Conservation (phyloP, 1,140 invertebrate species). For the Eurosta solidaginis region DNA sequence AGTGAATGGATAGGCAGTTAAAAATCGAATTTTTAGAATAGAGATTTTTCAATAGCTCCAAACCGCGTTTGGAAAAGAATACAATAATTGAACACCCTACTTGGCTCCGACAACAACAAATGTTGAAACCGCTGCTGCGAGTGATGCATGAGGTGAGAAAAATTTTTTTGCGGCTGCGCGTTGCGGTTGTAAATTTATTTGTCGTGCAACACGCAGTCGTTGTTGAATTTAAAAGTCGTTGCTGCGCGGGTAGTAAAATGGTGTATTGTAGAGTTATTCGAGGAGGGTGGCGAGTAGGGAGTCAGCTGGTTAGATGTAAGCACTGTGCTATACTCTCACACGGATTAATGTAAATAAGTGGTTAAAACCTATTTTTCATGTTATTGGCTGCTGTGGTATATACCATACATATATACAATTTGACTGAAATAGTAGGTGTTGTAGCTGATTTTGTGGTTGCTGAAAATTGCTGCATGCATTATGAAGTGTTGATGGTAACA, state of each 20-base stretch:
- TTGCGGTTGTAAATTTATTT: slow-evolving; percentile 28
- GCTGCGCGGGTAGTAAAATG: background rate
- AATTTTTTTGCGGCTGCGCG: slow-evolving; percentile 20
- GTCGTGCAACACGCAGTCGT: slow-evolving; percentile 24
- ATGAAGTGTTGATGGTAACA: slow-evolving; percentile 25
- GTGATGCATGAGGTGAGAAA: slow-evolving; percentile 30
- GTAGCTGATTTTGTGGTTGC: background rate
- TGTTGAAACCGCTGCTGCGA: background rate
- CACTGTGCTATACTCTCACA: background rate
- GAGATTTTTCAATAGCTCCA: no score
- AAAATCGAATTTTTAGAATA: no score
- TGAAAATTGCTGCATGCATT: slow-evolving; percentile 23
- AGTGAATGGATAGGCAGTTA: no score
- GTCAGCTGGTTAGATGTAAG: background rate
- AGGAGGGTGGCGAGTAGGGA: background rate
- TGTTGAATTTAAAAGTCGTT: slow-evolving; percentile 22
- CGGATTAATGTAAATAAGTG: slow-evolving; percentile 22
- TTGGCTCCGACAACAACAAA: background rate
- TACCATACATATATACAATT: background rate
- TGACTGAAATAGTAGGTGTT: background rate
- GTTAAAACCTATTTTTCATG: slow-evolving; percentile 24
- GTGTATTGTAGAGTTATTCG: background rate
- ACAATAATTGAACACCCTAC: no score
- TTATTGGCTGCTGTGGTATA: background rate
- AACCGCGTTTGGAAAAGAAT: no score